These are phyloP conservation scores for Athetis lepigone DNA, from an alignment of 2,888 invertebrate species.

Conservation along the genomic window DNA sequence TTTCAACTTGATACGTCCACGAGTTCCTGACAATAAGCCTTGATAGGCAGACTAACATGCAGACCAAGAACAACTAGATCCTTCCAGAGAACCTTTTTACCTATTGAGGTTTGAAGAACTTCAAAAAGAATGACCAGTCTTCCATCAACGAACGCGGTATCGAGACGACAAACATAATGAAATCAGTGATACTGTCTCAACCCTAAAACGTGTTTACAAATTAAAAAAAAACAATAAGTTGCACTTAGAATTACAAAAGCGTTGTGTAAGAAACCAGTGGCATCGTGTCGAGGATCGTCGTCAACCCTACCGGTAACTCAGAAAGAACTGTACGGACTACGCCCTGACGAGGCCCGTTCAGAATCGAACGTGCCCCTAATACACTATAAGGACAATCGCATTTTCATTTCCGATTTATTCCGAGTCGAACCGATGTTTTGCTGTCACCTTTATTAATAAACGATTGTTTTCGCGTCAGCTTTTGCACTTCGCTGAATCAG, in stretches of 20 bases:
- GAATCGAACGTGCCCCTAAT: conserved; percentile 76
- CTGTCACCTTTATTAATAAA: conserved; percentile 79
- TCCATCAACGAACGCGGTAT: neutral
- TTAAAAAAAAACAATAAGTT: conserved; percentile 32
- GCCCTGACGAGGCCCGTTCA: conserved; percentile 58
- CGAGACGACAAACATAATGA: neutral
- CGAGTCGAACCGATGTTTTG: conserved; percentile 73
- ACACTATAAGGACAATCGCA: conserved; percentile 75
- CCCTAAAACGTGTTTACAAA: neutral
- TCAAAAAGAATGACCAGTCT: too few species aligned
- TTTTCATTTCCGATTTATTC: conserved; percentile 77
- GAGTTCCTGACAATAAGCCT: too few species aligned
- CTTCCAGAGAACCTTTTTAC: too few species aligned
- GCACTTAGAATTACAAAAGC: conserved; percentile 21
- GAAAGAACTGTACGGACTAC: conserved; percentile 64
- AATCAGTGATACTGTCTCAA: conserved; percentile 3
- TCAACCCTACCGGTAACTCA: conserved; percentile 59
- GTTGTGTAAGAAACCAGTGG: conserved; percentile 30
- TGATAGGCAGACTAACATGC: too few species aligned
- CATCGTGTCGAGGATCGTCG: conserved; percentile 22
- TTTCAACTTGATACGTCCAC: too few species aligned
- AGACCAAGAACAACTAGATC: too few species aligned
- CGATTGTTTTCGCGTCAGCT: conserved; percentile 87
- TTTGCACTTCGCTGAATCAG: conserved; percentile 87
- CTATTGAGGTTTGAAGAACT: too few species aligned